Base-by-base conservation (phyloP, 1,140 invertebrate species). In the Drosophila ohnishii region DNA sequence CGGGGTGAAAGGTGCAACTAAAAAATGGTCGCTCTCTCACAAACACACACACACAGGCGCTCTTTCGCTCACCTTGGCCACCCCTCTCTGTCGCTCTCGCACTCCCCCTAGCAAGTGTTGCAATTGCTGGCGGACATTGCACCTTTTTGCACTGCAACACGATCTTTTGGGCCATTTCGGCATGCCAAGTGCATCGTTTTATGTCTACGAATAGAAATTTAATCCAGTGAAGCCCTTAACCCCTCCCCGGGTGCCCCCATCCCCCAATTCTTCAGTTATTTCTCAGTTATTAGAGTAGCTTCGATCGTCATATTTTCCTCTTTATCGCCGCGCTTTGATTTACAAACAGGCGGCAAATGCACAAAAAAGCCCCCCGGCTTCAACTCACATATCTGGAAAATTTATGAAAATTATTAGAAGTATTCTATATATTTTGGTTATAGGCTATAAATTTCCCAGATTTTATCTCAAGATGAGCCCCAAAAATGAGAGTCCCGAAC, bases 341-440 rank as follows among this genome's bases (percentile, higher is more conserved):
- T 87, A 87, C 75, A 87, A 67, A 80, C 78, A 62, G 76, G 83
- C 83, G 83, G 83, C 83, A 75, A 81, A 80, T 76, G 45, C 78
- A 50, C 56, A 65, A 76, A 81, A 30, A 25, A 25, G 19, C 45
- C 40, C 59, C 19, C 45, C 47, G 58, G 48, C 65, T 57, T 35
- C 42, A 32, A 69, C 56, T 79, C 14, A 25, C 51, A 22, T 80
- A 80, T 75, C 78, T 69, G 37, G 58, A 53, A 88, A 84, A 88
- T 88, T 88, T 88, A 87, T 89, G 84, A 88, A 88, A 88, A 88
- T 88, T 88, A 88, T 88, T 88, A 88, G 59, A 88, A 87, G 80
- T 88, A 88, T 87, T 87, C 79, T 87, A 87, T 88, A 88, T 88
- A 88, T 84, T 80, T 80, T 75, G 73, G 72, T 76, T 88, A 84